Percentiles rank a stretch among this genome's conserved stretches.
phyloP scores from a whole-genome alignment of 2,888 invertebrate genomes.

The Maniola hyperantus region DNA sequence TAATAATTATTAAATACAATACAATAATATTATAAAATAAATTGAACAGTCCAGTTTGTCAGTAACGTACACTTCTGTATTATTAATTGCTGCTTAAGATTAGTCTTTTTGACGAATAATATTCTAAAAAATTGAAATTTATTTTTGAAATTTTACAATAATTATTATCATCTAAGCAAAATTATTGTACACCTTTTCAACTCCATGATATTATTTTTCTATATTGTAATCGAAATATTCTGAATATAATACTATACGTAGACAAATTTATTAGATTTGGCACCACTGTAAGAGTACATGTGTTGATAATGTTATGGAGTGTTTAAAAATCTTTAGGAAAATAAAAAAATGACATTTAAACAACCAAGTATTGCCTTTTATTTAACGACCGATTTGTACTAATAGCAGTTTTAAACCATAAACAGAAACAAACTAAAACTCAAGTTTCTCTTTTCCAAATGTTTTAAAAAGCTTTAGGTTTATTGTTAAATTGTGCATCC shows the following conservation, averaged over 20 bases:
- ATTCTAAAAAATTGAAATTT: constrained; percentile 28
- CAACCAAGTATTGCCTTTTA: constrained; percentile 52
- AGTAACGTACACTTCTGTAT: constrained; percentile 7
- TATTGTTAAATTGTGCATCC: no score
- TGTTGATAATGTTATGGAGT: constrained; percentile 73
- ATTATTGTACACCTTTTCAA: constrained; percentile 33
- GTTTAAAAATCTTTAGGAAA: constrained; percentile 68
- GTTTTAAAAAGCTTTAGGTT: no score
- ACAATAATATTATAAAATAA: not conserved
- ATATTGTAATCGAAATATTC: constrained; percentile 28
- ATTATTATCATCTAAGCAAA: constrained; percentile 20
- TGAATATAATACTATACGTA: constrained; percentile 17
- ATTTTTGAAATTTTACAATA: constrained; percentile 38
- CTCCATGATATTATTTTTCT: constrained; percentile 26
- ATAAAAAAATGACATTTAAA: constrained; percentile 72
- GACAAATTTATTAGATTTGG: constrained; percentile 32
- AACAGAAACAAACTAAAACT: not conserved
- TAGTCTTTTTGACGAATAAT: constrained; percentile 32
- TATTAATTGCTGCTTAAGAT: constrained; percentile 28
- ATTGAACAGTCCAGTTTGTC: constrained; percentile 7
- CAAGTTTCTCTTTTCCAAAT: no score
- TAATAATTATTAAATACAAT: not conserved
- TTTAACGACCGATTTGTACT: constrained; percentile 16
- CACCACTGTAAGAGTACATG: constrained; percentile 34
- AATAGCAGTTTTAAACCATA: not conserved